phyloP scores from a whole-genome alignment of 1,140 invertebrate species.

The Protaetia brevitarsis region DNA sequence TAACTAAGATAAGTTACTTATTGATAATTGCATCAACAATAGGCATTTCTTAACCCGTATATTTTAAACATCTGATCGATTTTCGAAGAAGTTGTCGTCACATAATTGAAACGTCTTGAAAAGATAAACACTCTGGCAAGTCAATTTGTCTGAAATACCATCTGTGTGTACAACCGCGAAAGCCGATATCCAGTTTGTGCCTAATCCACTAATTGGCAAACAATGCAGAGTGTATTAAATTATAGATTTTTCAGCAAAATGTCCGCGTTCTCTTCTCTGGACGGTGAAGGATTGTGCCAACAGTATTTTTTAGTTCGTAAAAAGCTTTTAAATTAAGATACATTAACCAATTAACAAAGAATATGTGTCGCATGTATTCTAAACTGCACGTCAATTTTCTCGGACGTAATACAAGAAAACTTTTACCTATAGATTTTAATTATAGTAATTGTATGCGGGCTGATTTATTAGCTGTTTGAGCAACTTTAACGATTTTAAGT shows the following conservation, averaged over 20 bases:
- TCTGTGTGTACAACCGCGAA: constrained; percentile 3
- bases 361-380: too few relatives aligned
- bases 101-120: constrained; percentile 12
- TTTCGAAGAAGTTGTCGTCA: background rate
- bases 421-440: too few relatives aligned
- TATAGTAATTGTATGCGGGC: too few relatives aligned
- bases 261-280: background rate
- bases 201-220: constrained; percentile 19
- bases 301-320: background rate
- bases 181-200: background rate
- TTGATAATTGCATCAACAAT: background rate
- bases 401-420: too few relatives aligned
- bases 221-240: constrained; percentile 20
- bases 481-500: too few relatives aligned
- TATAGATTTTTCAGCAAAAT: constrained; percentile 22
- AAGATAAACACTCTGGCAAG: constrained; percentile 17
- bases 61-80: background rate
- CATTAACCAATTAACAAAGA: background rate
- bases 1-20: too few relatives aligned
- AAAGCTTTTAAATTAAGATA: background rate
- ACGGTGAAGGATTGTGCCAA: background rate
- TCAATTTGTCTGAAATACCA: constrained; percentile 11
- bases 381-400: too few relatives aligned
- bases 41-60: background rate
- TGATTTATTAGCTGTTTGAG: too few relatives aligned